Evolutionary conservation across 1,140 invertebrate genomes (phyloP).

Genomic region (Diachasma alloeum): DNA sequence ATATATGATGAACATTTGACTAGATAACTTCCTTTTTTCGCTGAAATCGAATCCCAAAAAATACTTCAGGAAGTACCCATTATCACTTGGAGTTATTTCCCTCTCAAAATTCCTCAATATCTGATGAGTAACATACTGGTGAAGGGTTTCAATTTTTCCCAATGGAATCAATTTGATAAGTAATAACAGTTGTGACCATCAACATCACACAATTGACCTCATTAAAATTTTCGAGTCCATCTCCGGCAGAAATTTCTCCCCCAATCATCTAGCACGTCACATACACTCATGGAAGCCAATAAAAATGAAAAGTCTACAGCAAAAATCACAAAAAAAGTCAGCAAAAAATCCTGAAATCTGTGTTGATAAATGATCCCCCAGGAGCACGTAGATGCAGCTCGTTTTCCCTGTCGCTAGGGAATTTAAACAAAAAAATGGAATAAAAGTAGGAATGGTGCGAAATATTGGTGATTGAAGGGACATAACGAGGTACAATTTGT

Average conservation of each 20-base stretch:
- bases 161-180: no score
- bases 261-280: neutral
- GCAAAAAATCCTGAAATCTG: neutral
- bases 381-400: neutral
- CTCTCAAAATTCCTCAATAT: no score
- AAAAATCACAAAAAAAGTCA: neutral
- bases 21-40: no score
- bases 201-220: neutral
- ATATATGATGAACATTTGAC: no score
- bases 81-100: no score
- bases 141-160: no score
- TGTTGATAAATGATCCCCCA: neutral
- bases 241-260: neutral
- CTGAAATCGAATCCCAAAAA: no score
- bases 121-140: no score
- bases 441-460: neutral
- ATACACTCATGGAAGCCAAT: neutral
- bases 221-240: neutral
- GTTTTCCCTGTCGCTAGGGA: neutral
- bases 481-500: neutral
- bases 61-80: no score
- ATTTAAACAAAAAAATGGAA: neutral
- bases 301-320: neutral
- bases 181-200: no score
- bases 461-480: neutral